Base-by-base conservation (phyloP, 2,113 vertebrate genomes). In the Colinus virginianus region DNA sequence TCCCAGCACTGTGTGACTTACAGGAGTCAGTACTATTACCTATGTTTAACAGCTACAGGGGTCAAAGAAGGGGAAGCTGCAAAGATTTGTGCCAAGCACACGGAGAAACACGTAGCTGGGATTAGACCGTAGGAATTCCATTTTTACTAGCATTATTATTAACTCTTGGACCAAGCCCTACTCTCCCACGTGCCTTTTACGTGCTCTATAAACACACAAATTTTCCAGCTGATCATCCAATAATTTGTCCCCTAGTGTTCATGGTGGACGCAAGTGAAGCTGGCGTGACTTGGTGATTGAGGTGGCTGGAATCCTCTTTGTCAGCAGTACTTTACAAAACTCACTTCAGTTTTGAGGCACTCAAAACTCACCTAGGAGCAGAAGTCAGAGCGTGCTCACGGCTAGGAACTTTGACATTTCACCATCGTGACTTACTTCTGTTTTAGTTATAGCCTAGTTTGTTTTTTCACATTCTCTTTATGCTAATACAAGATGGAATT, bases 401-500 rank as follows among this genome's bases (percentile, higher is more conserved):
- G 70, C 51, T 81, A 86, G 62, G 69, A 77, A 95, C 43, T 30
- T 91, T 86, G 77, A 94, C 45, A 78, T 96, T 91, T 91, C 1
- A 0, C 49, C 83, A 76, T 67, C 0, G 0, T 62, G 68, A 90
- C 30, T 82, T 71, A 36, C 76, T 95, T 95, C 90, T 95, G 38
- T 95, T 96, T 95, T 95, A 78, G 88, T 84, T 90, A 85, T 68
- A 83, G 17, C 56, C 76, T 66, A 30, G 78, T 91, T 95, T 93
- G 51, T 83, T 95, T 93, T 95, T 91, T 87, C 56, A 70, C 68
- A 76, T 86, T 93, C 91, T 89, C 83, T 95, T 91, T 90, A 75
- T 78, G 93, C 70, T 91, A 94, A 80, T 78, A 83, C n/a, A 82
- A 90, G 87, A 87, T 94, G 94, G 90, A 96, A 95, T 94, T 92